Evolutionary conservation across 1,140 invertebrate genomes (phyloP).

Genomic region (Ceratina calcarata): DNA sequence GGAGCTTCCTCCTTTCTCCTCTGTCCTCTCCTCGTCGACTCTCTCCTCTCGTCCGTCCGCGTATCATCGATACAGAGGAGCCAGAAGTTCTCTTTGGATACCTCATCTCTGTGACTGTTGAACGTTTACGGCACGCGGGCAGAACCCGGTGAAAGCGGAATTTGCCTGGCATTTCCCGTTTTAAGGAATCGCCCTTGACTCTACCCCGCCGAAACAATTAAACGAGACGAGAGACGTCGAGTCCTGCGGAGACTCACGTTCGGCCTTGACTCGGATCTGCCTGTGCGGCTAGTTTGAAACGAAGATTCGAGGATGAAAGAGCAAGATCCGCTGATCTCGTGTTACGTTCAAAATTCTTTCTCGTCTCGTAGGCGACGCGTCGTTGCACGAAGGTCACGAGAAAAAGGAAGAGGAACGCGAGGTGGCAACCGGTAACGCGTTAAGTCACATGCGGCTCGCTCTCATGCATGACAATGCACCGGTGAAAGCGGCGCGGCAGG

Average conservation of each 20-base stretch:
- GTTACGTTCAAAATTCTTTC: no score
- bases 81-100: constrained; percentile 19
- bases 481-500: not conserved
- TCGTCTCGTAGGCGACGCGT: not conserved
- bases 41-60: constrained; percentile 31
- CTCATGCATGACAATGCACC: constrained; percentile 27
- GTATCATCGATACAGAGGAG: constrained; percentile 58
- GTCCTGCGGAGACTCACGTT: constrained; percentile 5
- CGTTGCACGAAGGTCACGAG: not conserved
- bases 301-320: no score
- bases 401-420: not conserved
- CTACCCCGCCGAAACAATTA: constrained; percentile 50
- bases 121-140: constrained; percentile 53
- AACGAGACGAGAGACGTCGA: constrained; percentile 12
- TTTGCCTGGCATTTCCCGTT: constrained; percentile 58
- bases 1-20: not conserved
- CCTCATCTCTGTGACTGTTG: not conserved
- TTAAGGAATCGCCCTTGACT: constrained; percentile 26
- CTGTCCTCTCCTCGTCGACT: not conserved
- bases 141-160: constrained; percentile 47
- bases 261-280: not conserved
- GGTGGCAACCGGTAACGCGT: constrained; percentile 16
- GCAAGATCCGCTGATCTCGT: no score
- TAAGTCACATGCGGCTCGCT: constrained; percentile 26
- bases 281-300: not conserved